Evolutionary conservation across 92 coral and sea anemone genomes (phyloP).

Genomic region (Pocillopora meandrina): DNA sequence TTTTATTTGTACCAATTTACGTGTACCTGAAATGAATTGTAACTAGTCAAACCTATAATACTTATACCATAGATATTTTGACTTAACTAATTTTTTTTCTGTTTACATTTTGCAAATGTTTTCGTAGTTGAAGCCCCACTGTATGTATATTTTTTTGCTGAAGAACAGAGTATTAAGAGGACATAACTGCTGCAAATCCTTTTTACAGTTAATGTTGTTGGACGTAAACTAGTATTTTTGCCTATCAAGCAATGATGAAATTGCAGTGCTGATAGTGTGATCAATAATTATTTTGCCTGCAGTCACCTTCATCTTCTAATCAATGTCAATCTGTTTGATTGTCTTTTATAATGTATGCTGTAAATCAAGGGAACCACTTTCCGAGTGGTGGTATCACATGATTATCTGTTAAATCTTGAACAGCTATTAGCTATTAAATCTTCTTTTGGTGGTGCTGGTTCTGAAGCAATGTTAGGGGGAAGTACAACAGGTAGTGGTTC

Average conservation of each 20-base stretch:
- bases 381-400: background rate
- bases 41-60: too few species aligned
- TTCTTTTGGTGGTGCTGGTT: constrained; percentile 47
- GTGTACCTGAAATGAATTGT: background rate
- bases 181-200: background rate
- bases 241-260: background rate
- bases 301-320: background rate
- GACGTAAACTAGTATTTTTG: background rate
- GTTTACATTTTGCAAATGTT: too few species aligned
- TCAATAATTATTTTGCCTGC: background rate
- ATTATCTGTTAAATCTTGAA: constrained; percentile 27
- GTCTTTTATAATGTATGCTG: background rate
- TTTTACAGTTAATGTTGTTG: background rate
- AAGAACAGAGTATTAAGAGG: background rate
- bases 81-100: too few species aligned
- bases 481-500: constrained; percentile 27
- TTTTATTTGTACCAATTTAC: background rate
- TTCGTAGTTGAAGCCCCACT: too few species aligned
- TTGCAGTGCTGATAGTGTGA: background rate
- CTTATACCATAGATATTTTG: too few species aligned
- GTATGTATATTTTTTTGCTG: too few species aligned
- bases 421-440: constrained; percentile 31
- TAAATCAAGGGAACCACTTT: background rate
- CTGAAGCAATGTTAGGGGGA: constrained; percentile 34
- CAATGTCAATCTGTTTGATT: too few species aligned